Conservation (phyloP, 2,888 invertebrate genomes). For the Odontocerum albicorne region DNA sequence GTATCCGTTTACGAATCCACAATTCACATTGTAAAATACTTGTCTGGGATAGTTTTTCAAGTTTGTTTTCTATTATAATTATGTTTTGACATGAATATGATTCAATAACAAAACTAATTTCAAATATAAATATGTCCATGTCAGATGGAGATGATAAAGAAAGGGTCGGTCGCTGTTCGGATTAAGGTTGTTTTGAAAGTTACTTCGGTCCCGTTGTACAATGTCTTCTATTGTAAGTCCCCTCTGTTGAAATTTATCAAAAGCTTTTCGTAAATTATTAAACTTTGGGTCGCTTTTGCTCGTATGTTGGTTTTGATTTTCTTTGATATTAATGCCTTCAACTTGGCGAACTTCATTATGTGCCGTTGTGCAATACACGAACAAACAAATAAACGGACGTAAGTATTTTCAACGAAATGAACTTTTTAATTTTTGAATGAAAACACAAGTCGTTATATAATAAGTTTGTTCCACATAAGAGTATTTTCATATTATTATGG, state of each 20-base stretch:
- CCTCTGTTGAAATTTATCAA: slow-evolving; percentile 27
- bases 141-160: slow-evolving; percentile 26
- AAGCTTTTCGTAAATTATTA: slow-evolving; percentile 34
- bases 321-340: slow-evolving; percentile 32
- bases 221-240: slow-evolving; percentile 21
- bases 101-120: slow-evolving; percentile 35
- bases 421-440: slow-evolving; percentile 23
- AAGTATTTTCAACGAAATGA: slow-evolving; percentile 25
- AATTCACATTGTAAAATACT: no score
- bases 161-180: slow-evolving; percentile 17
- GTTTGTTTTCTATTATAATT: slow-evolving; percentile 15
- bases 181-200: slow-evolving; percentile 19
- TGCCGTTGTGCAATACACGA: slow-evolving; percentile 17
- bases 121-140: slow-evolving; percentile 26
- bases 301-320: slow-evolving; percentile 33
- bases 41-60: slow-evolving; percentile 28
- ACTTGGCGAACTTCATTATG: slow-evolving; percentile 28
- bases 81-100: slow-evolving; percentile 33
- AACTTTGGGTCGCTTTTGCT: slow-evolving; percentile 29
- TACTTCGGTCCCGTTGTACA: slow-evolving; percentile 20
- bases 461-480: no score
- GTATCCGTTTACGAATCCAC: no score
- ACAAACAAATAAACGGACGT: slow-evolving; percentile 26
- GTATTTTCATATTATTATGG: no score
- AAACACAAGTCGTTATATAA: slow-evolving; percentile 14